Evolutionary conservation across 2,888 invertebrate species (phyloP).

Genomic region (Ganaspis brasiliensis): DNA sequence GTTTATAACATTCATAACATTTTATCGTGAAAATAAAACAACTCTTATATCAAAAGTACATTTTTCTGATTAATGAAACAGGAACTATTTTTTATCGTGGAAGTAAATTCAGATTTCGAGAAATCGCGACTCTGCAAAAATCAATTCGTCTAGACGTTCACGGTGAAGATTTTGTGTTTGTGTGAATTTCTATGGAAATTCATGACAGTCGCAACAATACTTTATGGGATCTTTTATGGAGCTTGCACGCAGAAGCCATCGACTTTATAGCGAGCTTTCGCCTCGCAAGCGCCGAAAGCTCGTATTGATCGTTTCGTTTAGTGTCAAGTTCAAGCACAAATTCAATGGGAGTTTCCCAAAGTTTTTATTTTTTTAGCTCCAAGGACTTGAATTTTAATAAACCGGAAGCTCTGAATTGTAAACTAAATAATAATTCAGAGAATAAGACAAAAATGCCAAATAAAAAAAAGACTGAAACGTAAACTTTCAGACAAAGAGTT

Average conservation of each 20-base stretch:
- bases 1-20: too few relatives aligned
- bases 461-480: too few relatives aligned
- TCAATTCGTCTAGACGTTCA: conserved; percentile 66
- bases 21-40: too few relatives aligned
- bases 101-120: too few relatives aligned
- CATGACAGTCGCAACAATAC: conserved; percentile 55
- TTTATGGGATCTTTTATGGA: conserved; percentile 46
- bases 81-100: too few relatives aligned
- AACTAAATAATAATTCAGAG: not conserved
- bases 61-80: too few relatives aligned
- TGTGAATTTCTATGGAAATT: conserved; percentile 64
- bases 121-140: conserved; percentile 45
- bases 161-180: conserved; percentile 46
- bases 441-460: too few relatives aligned
- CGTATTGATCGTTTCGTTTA: conserved; percentile 78
- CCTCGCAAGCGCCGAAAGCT: conserved; percentile 74
- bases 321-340: conserved; percentile 78
- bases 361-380: conserved; percentile 47
- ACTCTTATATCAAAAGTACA: too few relatives aligned
- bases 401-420: not conserved
- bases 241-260: conserved; percentile 50
- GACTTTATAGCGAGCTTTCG: conserved; percentile 59
- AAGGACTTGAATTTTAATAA: conserved; percentile 19
- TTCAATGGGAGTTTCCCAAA: conserved; percentile 62
- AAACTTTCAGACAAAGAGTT: too few relatives aligned